phyloP scores from a whole-genome alignment of 2,797 vertebrate species.

The Propithecus perrieri region DNA sequence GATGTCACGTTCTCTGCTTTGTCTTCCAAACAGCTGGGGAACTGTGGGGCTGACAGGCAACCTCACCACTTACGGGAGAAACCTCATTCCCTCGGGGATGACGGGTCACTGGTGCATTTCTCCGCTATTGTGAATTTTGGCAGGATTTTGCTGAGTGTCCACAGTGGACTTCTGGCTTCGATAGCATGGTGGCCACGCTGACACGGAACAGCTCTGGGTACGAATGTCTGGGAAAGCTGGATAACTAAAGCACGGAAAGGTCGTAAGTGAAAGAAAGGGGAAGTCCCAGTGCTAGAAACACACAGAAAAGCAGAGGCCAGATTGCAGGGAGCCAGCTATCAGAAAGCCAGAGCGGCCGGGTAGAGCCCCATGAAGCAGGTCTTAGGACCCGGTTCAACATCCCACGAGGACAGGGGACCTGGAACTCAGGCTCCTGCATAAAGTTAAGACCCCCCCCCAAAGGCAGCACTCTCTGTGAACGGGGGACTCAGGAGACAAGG shows the following conservation, averaged over 20 bases:
- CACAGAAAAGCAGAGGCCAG: not conserved
- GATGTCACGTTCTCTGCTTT: no score
- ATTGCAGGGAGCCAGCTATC: no score
- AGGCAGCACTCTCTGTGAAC: not conserved
- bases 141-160: not conserved
- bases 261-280: not conserved
- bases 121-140: not conserved
- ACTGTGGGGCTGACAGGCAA: not conserved
- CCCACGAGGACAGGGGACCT: no score
- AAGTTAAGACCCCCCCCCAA: not conserved
- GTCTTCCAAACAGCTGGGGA: not conserved
- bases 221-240: not conserved
- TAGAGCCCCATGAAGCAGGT: not conserved
- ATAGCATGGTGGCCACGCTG: not conserved
- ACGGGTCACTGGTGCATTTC: not conserved
- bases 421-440: not conserved
- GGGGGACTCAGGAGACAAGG: not conserved
- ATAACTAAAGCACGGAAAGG: not conserved
- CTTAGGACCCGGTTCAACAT: not conserved
- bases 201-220: not conserved
- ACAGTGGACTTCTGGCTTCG: not conserved
- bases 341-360: not conserved
- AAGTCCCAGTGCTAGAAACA: no score
- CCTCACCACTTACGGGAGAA: fast-evolving
- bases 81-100: not conserved